These are phyloP conservation scores for Watsonalla binaria DNA, from an alignment of 2,888 invertebrate species.

Conservation along the genomic window DNA sequence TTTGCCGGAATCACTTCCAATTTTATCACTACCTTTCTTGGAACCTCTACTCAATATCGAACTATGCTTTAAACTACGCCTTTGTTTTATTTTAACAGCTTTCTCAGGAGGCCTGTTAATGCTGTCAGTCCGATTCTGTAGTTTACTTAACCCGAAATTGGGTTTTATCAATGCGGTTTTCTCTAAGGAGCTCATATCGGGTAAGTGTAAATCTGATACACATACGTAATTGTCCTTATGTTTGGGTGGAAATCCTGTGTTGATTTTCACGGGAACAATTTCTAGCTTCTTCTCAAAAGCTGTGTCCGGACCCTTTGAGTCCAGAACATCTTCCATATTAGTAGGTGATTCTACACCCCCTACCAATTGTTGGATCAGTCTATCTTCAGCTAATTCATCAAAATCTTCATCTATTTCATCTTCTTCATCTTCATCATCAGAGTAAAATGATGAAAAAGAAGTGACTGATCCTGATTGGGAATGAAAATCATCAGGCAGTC, in stretches of 20 bases:
- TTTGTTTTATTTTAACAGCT: slow-evolving; percentile 60
- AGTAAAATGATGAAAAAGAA: slow-evolving; percentile 61
- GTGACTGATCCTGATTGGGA: slow-evolving; percentile 50
- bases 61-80: slow-evolving; percentile 45
- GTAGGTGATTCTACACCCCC: slow-evolving; percentile 68
- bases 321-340: slow-evolving; percentile 50
- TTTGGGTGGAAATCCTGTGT: slow-evolving; percentile 45
- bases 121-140: slow-evolving; percentile 65
- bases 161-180: slow-evolving; percentile 69
- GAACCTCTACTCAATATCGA: slow-evolving; percentile 47
- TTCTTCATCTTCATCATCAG: slow-evolving; percentile 55
- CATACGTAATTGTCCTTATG: slow-evolving; percentile 60
- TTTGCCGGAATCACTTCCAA: slow-evolving; percentile 26
- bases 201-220: slow-evolving; percentile 58
- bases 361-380: slow-evolving; percentile 64
- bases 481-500: slow-evolving; percentile 69
- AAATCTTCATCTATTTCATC: slow-evolving; percentile 45
- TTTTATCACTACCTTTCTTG: slow-evolving; percentile 40
- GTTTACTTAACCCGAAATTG: slow-evolving; percentile 63
- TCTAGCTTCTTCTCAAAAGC: slow-evolving; percentile 62
- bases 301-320: slow-evolving; percentile 67
- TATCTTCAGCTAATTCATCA: slow-evolving; percentile 61
- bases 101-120: slow-evolving; percentile 66
- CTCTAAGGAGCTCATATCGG: slow-evolving; percentile 51
- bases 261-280: slow-evolving; percentile 67